phyloP scores from a whole-genome alignment of 53 echinoderm and acorn worm genomes.

The Echinometra lucunter region DNA sequence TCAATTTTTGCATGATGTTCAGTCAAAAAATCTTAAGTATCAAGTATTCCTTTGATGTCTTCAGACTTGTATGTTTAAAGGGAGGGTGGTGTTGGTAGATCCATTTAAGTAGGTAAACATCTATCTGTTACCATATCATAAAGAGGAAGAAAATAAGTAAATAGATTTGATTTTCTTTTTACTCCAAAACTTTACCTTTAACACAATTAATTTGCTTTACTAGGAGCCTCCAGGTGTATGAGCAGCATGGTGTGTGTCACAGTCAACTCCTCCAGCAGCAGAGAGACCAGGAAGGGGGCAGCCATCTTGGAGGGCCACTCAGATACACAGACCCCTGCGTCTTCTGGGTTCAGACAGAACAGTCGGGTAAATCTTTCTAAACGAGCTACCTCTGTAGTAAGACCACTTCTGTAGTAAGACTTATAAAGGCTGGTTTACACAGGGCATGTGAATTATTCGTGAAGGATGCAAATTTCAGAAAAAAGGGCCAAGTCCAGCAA shows the following conservation, averaged over 20 bases:
- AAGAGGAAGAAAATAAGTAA: too few relatives aligned
- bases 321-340: conserved; percentile 84
- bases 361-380: conserved; percentile 66
- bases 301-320: conserved; percentile 88
- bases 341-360: conserved; percentile 89
- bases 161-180: not conserved
- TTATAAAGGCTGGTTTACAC: too few relatives aligned
- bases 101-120: too few relatives aligned
- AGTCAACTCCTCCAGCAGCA: conserved; percentile 80
- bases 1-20: too few relatives aligned
- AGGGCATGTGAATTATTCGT: too few relatives aligned
- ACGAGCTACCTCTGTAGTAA: not conserved
- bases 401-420: conserved; percentile 60
- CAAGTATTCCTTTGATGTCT: too few relatives aligned
- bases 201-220: not conserved
- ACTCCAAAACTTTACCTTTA: not conserved
- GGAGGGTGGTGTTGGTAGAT: too few relatives aligned
- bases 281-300: conserved; percentile 78
- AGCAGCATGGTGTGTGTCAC: conserved; percentile 85
- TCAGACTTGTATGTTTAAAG: too few relatives aligned
- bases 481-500: too few relatives aligned
- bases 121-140: too few relatives aligned
- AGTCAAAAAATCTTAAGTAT: too few relatives aligned
- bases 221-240: conserved; percentile 95
- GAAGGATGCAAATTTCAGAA: too few relatives aligned